phyloP scores from a whole-genome alignment of 2,113 vertebrate genomes.

The Grammomys dolichurus region DNA sequence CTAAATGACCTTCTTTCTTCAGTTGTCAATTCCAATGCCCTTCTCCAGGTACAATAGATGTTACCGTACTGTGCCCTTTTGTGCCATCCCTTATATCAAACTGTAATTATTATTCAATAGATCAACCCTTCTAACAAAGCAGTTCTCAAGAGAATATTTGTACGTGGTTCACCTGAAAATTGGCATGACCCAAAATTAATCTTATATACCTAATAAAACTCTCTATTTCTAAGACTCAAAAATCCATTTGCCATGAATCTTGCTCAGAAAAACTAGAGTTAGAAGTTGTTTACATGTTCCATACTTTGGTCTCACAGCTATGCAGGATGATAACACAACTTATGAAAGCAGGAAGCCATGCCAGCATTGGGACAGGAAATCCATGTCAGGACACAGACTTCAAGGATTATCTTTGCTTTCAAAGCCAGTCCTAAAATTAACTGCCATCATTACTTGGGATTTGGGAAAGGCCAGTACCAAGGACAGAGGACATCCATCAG shows the following conservation, averaged over 20 bases:
- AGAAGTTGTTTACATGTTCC: constrained; percentile 11
- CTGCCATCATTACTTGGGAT: constrained; percentile 23
- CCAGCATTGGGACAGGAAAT: constrained; percentile 64
- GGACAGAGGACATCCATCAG: constrained; percentile 86
- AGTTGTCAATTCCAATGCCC: background rate
- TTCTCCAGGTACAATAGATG: background rate
- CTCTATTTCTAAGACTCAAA: background rate
- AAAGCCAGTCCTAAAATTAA: constrained; percentile 37
- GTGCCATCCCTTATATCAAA: background rate
- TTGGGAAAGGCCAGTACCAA: constrained; percentile 84
- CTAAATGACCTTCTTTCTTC: background rate
- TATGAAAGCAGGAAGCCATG: constrained; percentile 79
- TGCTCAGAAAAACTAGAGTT: constrained; percentile 6
- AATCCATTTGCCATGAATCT: background rate
- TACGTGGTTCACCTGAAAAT: background rate
- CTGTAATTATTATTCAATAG: background rate
- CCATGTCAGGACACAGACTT: constrained; percentile 78
- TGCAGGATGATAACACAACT: constrained; percentile 75
- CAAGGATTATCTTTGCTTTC: constrained; percentile 81
- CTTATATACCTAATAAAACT: background rate
- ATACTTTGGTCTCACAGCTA: constrained; percentile 34
- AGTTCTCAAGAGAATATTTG: constrained; percentile 13
- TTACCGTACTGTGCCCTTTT: background rate
- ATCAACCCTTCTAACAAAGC: background rate
- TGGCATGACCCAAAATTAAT: constrained; percentile 9